Conservation (phyloP, 2,888 invertebrate genomes). For the Hirtodrosophila histrioides region DNA sequence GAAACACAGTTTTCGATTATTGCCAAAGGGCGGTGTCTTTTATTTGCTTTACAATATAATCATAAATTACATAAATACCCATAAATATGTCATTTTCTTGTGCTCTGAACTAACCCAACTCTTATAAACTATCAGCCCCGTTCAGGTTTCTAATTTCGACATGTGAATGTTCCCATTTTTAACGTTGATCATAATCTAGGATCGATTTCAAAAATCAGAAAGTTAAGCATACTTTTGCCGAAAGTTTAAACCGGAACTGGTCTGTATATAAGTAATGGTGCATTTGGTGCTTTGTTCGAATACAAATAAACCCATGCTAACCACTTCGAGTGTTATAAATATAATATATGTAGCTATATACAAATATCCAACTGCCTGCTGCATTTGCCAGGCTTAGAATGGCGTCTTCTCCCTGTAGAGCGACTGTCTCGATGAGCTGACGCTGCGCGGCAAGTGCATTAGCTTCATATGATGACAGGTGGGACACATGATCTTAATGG, state of each 20-base stretch:
- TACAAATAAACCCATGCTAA: constrained; percentile 50
- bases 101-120: constrained; percentile 31
- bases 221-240: too few species aligned
- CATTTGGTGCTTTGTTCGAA: constrained; percentile 51
- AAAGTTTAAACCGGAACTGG: too few species aligned
- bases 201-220: too few species aligned
- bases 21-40: constrained; percentile 41
- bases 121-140: constrained; percentile 33
- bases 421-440: constrained; percentile 62
- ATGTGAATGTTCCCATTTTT: too few species aligned
- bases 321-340: constrained; percentile 47
- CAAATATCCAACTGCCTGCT: not conserved
- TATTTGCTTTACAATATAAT: constrained; percentile 42
- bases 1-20: constrained; percentile 8
- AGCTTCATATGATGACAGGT: constrained; percentile 69
- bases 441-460: constrained; percentile 66
- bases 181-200: too few species aligned
- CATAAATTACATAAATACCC: constrained; percentile 49
- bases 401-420: constrained; percentile 72
- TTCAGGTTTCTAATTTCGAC: too few species aligned
- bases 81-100: constrained; percentile 35
- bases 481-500: constrained; percentile 62
- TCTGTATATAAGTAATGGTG: constrained; percentile 57
- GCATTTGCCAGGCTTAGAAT: constrained; percentile 30
- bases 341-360: constrained; percentile 22